phyloP scores from a whole-genome alignment of 2,113 vertebrate genomes.

The Phrynosoma platyrhinos region DNA sequence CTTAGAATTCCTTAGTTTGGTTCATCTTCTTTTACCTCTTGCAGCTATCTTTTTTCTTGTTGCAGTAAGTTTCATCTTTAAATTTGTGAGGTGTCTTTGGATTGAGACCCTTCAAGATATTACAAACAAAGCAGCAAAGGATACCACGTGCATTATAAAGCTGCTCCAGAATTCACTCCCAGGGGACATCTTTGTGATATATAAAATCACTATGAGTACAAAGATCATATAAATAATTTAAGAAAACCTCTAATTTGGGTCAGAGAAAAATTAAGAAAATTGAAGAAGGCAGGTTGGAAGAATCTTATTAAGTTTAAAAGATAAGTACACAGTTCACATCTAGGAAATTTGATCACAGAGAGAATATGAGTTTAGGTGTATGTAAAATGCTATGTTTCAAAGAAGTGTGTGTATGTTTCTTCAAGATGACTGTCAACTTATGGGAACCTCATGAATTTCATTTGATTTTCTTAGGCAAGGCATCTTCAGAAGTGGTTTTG shows the following conservation, averaged over 20 bases:
- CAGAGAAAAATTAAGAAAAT: background rate
- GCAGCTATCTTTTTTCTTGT: background rate
- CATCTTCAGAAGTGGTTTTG: too few relatives aligned
- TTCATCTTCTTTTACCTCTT: background rate
- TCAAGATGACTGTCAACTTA: too few relatives aligned
- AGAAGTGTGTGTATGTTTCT: too few relatives aligned
- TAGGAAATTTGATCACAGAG: background rate
- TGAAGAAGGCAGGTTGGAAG: background rate
- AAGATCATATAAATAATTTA: background rate
- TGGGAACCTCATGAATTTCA: too few relatives aligned
- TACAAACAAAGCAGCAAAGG: background rate
- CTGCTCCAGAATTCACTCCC: background rate
- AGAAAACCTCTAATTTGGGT: background rate
- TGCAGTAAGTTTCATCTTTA: background rate
- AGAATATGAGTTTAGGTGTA: background rate
- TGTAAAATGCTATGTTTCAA: background rate
- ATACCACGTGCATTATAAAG: background rate
- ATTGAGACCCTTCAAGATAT: background rate
- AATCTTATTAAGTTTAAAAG: too few relatives aligned
- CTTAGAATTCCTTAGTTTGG: background rate
- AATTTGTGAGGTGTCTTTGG: rapidly evolving
- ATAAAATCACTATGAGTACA: background rate
- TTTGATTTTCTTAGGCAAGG: too few relatives aligned
- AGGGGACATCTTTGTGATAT: background rate
- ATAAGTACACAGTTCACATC: background rate